Evolutionary conservation across 2,888 invertebrate species (phyloP).

Genomic region (Cephus rjabovi): DNA sequence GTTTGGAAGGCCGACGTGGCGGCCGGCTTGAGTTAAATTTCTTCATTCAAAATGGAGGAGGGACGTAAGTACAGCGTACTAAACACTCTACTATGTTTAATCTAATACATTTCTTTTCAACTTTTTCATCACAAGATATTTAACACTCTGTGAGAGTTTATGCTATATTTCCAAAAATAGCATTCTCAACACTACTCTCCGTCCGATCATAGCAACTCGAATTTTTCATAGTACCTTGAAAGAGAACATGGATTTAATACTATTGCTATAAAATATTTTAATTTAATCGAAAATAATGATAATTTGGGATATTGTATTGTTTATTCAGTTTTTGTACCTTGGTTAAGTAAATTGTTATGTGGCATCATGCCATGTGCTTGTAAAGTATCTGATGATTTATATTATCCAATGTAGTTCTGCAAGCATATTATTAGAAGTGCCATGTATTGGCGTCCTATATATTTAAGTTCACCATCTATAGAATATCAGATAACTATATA

Average conservation of each 20-base stretch:
- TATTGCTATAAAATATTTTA: neutral
- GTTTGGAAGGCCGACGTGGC: slow-evolving; percentile 57
- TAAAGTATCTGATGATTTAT: neutral
- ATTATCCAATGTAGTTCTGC: neutral
- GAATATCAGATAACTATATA: neutral
- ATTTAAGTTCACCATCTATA: neutral
- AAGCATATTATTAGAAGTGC: neutral
- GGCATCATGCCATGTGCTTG: neutral
- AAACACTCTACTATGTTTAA: neutral
- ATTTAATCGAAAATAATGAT: neutral
- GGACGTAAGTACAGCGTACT: slow-evolving; percentile 43
- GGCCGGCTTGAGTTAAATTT: slow-evolving; percentile 46
- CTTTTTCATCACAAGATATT: neutral
- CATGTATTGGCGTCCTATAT: neutral
- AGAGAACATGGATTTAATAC: neutral
- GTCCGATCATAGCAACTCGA: neutral
- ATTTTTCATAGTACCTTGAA: neutral
- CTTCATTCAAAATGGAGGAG: slow-evolving; percentile 39
- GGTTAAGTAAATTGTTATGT: neutral
- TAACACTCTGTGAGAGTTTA: neutral
- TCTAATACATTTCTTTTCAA: neutral
- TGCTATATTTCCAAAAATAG: neutral
- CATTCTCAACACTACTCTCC: neutral
- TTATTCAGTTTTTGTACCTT: neutral
- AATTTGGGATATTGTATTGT: neutral